phyloP scores from a whole-genome alignment of 2,888 invertebrate genomes.

The Oligia latruncula region DNA sequence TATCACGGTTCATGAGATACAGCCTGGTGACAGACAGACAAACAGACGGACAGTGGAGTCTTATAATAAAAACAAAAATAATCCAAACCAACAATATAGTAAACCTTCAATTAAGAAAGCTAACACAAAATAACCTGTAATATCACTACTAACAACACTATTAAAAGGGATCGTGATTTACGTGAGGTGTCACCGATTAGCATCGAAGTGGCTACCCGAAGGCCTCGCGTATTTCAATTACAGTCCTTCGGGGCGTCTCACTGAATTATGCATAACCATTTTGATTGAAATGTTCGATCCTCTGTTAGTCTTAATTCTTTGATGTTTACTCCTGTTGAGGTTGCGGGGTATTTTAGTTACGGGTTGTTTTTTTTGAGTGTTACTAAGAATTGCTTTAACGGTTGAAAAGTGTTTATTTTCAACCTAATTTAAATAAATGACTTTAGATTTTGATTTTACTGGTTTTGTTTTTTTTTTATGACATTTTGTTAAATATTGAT shows the following conservation, averaged over 20 bases:
- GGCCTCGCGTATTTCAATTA: constrained; percentile 81
- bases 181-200: constrained; percentile 79
- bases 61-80: background rate
- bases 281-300: constrained; percentile 79
- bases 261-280: constrained; percentile 81
- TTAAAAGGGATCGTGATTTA: constrained; percentile 76
- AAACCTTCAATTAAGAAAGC: constrained; percentile 25
- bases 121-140: constrained; percentile 44
- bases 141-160: constrained; percentile 62
- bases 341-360: constrained; percentile 6
- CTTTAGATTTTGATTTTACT: too few relatives aligned
- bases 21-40: too few relatives aligned
- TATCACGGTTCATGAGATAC: too few relatives aligned
- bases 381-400: background rate
- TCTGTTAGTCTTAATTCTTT: constrained; percentile 75
- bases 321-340: constrained; percentile 66
- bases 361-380: background rate
- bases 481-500: too few relatives aligned
- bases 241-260: constrained; percentile 70
- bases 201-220: constrained; percentile 76
- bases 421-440: background rate
- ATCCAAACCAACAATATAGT: background rate
- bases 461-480: too few relatives aligned
- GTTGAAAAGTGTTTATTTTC: background rate
- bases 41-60: too few relatives aligned